Evolutionary conservation across 2,797 vertebrate genomes (phyloP).

Genomic region (Sebastes goodei): DNA sequence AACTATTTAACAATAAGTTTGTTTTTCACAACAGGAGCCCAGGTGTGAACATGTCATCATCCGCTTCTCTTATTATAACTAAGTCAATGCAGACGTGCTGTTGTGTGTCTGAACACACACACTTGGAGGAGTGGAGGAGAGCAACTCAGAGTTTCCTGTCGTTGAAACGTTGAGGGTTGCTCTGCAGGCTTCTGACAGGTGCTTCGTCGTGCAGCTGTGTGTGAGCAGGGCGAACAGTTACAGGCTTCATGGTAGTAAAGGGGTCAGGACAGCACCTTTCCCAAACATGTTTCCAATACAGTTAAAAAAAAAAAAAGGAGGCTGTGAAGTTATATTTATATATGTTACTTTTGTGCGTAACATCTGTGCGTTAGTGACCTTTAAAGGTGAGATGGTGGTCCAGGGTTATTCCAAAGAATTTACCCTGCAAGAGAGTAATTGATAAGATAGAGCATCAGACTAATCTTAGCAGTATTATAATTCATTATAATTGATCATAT

Average conservation of each 20-base stretch:
- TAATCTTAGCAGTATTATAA: background rate
- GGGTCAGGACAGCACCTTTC: conserved; percentile 72
- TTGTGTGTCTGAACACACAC: conserved; percentile 2
- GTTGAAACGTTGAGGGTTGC: conserved; percentile 79
- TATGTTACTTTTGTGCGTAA: background rate
- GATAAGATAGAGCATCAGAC: background rate
- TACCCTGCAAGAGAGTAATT: background rate
- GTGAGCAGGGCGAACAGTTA: conserved; percentile 64
- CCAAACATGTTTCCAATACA: conserved; percentile 65
- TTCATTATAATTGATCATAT: background rate
- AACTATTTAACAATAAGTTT: background rate
- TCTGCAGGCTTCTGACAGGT: conserved; percentile 77
- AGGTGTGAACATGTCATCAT: conserved; percentile 60
- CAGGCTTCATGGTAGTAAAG: conserved; percentile 44
- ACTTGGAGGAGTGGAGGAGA: conserved; percentile 42
- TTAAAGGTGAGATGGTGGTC: background rate
- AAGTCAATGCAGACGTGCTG: conserved; percentile 8
- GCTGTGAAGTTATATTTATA: background rate
- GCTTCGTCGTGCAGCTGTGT: conserved; percentile 77
- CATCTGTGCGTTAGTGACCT: conserved; percentile 35
- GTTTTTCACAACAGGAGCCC: conserved; percentile 13
- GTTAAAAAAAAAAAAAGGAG: conserved; percentile 22
- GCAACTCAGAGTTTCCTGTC: conserved; percentile 81
- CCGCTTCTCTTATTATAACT: conserved; percentile 50
- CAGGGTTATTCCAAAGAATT: background rate